A percentile compares a stretch with the other conserved stretches of the same genome.
These are phyloP conservation scores for mouse (Mus musculus) DNA, from an alignment of 2,113 vertebrate species.

Conservation along the genomic window GRCm39 chr13:35837001-35837500, in stretches of 20 bases:
- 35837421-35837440: not conserved
- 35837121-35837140: not conserved
- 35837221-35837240: not conserved
- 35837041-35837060: not conserved
- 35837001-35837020: slow-evolving; percentile 28
- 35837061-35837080: not conserved
- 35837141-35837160: not conserved
- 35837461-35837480: slow-evolving; percentile 46
- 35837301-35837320: slow-evolving; percentile 63
- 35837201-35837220: not conserved
- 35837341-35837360: slow-evolving; percentile 63
- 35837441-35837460: slow-evolving; percentile 54
- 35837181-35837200: not conserved
- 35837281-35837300: slow-evolving; percentile 50
- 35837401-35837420: slow-evolving; percentile 48
- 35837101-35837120: slow-evolving; percentile 47
- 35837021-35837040: not conserved
- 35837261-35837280: slow-evolving; percentile 50
- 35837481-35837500: slow-evolving; percentile 26
- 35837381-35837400: slow-evolving; percentile 39
- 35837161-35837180: not conserved
- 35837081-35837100: not conserved
- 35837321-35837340: slow-evolving; percentile 63
- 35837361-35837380: slow-evolving; percentile 19
- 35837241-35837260: not conserved